Evolutionary conservation across 2,888 invertebrate genomes (phyloP), one percentile per base, ranked within the genome.

Genomic region (Xanthia icteritia): DNA sequence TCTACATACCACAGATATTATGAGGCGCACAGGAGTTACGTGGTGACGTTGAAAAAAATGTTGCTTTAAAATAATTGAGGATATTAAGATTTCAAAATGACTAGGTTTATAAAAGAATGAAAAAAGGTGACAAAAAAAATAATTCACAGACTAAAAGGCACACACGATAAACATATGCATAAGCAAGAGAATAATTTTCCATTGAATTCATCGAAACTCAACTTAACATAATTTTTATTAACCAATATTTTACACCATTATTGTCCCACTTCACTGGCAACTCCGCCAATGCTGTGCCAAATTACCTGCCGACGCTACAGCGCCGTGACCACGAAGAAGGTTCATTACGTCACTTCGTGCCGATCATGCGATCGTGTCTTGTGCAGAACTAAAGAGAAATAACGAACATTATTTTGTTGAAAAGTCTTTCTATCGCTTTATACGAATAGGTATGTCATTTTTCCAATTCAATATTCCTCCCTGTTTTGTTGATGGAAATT

Each of bases 261-360:
- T 36, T n/a, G 5, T 4, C 61, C 39, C 17, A 20, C 54, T 65
- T 71, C 54, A 56, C 76, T 78, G 84, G 85, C 82, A 87, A 76
- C 84, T 73, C 85, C 48, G 48, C 65, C 70, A 84, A 76, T 78
- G 76, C 73, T 71, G 81, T 73, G 82, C 86, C 83, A 86, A 88
- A 90, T 89, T 84, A 84, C 79, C 69, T 68, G 79, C 60, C 64
- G 60, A 61, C 27, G 31, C 51, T 81, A 39, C 56, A 72, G 67
- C 68, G 39, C 45, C 70, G 75, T 76, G 83, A 86, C 88, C 89
- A 85, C 88, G 76, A 88, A 83, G 86, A 85, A 85, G 87, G 82
- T 87, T 88, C 82, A 87, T 90, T 88, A 88, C 78, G 68, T 77
- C 86, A 86, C 85, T 82, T 85, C 76, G 65, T 67, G 75, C 27